Base-by-base conservation (phyloP, 2,113 vertebrate genomes). In the Nothobranchius kuhntae region DNA sequence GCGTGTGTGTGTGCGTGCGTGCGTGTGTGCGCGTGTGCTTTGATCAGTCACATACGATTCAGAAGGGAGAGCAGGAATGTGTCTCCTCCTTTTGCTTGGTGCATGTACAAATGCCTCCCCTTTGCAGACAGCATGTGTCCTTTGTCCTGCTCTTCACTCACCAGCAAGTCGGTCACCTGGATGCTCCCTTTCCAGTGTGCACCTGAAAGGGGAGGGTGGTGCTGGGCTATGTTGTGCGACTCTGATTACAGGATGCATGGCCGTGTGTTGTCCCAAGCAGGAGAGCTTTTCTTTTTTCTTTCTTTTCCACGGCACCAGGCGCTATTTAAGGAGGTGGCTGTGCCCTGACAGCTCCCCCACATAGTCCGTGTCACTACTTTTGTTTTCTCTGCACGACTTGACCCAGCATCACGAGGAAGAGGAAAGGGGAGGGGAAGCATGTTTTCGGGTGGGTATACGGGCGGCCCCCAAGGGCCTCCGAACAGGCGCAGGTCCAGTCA, bases 291-390 rank as follows among this genome's bases (percentile, higher is more conserved):
- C 77, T 78, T 64, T 78, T 81, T 84, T 82, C 77, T 83, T 80
- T 82, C 80, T 78, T 65, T 80, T 84, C 83, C 73, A 72, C 71
- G 71, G 77, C 71, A 80, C 68, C 86, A 88, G 88, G 77, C 89
- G 81, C 91, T 94, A 91, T 93, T 94, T 93, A 91, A 91, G 90
- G 85, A 85, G 73, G 84, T 81, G 82, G 71, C 85, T 77, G 83
- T 82, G 48, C 70, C 83, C 77, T 67, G 67, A 65, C 26, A 59
- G 69, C 77, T 84, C 71, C 61, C 30, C 71, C 10, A 58, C 77
- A 86, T 81, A 30, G 8, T 80, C 68, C 59, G n/a, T 70, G 66
- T 81, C 82, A 79, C 87, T 78, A 78, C 84, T 83, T 86, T 83
- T 70, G 76, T 81, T 54, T 60, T 74, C 53, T 42, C 73, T 80